Evolutionary conservation across 1,140 invertebrate genomes (phyloP), one percentile per base, ranked within the genome.

Genomic region (Penaeus indicus): DNA sequence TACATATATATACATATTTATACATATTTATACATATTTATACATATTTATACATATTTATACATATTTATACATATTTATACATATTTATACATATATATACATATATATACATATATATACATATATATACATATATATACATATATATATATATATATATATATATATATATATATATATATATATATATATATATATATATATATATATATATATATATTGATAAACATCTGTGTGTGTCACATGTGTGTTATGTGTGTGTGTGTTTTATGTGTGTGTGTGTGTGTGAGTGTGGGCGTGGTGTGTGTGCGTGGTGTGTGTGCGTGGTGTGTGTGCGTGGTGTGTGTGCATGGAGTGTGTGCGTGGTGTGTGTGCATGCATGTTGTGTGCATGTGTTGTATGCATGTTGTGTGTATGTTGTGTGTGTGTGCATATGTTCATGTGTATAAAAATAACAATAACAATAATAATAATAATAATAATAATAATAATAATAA

Each of bases 101-200:
- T n/a, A n/a, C n/a, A n/a, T n/a, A n/a, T n/a, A n/a, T n/a, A n/a
- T n/a, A n/a, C n/a, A n/a, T n/a, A n/a, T n/a, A n/a, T n/a, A n/a
- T n/a, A n/a, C n/a, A n/a, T n/a, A n/a, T n/a, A n/a, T n/a, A n/a
- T n/a, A n/a, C n/a, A n/a, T 64, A 64, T 69, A 69, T 21, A 69
- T 21, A 69, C 19, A 69, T 21, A 69, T 21, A 69, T 21, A 69
- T 21, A 69, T 69, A 69, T 69, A 69, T 69, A 69, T 69, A 69
- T 69, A 69, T 69, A 69, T 69, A 69, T 69, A 69, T 69, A 69
- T 69, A 69, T 69, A 69, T 69, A 69, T 69, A 69, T 69, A 5
- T 67, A 67, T 67, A 67, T 67, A 67, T 67, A 67, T 67, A 67
- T 67, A 67, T 67, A 67, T 67, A 67, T 67, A 67, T 67, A 67